phyloP scores from a whole-genome alignment of 2,888 invertebrate genomes.

The Silvanus unidentatus region DNA sequence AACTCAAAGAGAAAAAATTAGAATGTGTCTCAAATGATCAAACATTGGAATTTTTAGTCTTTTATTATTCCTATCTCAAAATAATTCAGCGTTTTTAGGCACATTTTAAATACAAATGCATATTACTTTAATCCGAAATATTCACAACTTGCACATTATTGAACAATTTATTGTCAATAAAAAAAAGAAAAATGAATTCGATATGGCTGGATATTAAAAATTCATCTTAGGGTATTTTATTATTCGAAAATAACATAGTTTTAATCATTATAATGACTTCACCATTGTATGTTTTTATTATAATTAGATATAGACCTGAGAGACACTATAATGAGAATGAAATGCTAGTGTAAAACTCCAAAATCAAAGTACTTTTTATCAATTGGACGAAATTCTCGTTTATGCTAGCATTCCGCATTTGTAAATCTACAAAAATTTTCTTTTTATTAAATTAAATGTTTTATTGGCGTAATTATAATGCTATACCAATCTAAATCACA shows the following conservation, averaged over 20 bases:
- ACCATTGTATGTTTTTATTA: no score
- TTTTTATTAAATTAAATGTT: constrained; percentile 6
- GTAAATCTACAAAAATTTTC: no score
- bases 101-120: constrained; percentile 13
- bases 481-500: constrained; percentile 31
- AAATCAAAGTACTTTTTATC: constrained; percentile 4
- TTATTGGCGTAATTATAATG: constrained; percentile 27
- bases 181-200: constrained; percentile 10
- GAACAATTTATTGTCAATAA: not conserved
- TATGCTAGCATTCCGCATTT: no score
- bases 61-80: not conserved
- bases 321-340: constrained; percentile 14
- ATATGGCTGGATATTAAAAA: not conserved
- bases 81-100: constrained; percentile 22
- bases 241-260: not conserved
- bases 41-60: constrained; percentile 15
- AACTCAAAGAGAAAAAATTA: constrained; percentile 15
- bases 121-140: not conserved
- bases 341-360: constrained; percentile 13
- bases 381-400: no score
- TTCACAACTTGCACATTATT: constrained; percentile 1
- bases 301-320: no score
- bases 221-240: no score
- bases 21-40: constrained; percentile 19
- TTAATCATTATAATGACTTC: no score